Base-by-base conservation (phyloP, 2,113 vertebrate species). In the Gallinago paraguaiae region DNA sequence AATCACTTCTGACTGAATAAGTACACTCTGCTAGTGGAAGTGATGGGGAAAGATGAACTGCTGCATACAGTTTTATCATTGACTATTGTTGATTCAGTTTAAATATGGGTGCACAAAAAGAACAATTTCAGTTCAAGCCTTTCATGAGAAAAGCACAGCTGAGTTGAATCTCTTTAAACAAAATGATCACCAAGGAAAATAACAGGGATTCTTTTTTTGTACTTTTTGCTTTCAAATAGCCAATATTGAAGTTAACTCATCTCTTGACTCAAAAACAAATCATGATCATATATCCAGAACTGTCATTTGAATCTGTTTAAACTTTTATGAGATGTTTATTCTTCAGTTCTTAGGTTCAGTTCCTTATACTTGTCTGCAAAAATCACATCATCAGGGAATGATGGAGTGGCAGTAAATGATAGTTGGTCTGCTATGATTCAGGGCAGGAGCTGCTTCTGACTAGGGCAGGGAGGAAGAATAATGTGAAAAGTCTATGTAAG, bases 401-500 rank as follows among this genome's bases (percentile, higher is more conserved):
- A 31, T 63, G 46, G 82, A 63, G 14, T 41, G 30, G 27, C 37
- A 25, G 43, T 61, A 67, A 56, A 27, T 51, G 33, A 67, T 28
- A 27, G 19, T 3, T 77, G 20, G 0, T 43, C 17, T 64, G 30
- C n/a, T 68, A 43, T 54, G 33, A 43, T 17, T 65, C 63, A 22
- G 75, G 53, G 33, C 61, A 84, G 46, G 45, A 92, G 2, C 30
- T 63, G 43, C 54, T 86, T 30, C 54, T 65, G 37, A 7, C 1
- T 3, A 16, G 31, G 54, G 22, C 6, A 7, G 9, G 17, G 11
- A 8, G 24, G 17, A 48, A 28, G 19, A 81, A 35, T n/a, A 33
- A 39, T 1, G 1, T 63, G n/a, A 7, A 8, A 61, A 43, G 9
- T 28, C 31, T 5, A 1, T 7, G 6, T 12, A 17, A 54, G 35